Evolutionary conservation across 2,113 vertebrate genomes (phyloP).

Genomic region (Hirundichthys speculiger): DNA sequence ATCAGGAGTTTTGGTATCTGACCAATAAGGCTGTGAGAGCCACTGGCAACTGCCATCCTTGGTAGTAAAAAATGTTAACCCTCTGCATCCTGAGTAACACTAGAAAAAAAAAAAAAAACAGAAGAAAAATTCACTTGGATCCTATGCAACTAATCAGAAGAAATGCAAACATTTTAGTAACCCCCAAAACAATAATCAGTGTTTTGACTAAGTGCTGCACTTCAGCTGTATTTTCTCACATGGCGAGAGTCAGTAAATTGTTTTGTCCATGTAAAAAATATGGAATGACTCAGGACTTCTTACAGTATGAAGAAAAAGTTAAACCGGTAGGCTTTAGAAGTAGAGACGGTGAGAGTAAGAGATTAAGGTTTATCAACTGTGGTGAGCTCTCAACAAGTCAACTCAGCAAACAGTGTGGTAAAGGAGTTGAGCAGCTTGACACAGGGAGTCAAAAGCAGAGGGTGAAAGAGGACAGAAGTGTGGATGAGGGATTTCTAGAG

Average conservation of each 20-base stretch:
- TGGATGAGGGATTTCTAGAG: slow-evolving; percentile 45
- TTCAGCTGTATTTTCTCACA: neutral
- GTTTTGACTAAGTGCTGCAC: neutral
- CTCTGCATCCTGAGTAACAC: slow-evolving; percentile 17
- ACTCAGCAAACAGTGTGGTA: slow-evolving; percentile 34
- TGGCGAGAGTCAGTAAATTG: neutral
- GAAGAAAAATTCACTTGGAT: neutral
- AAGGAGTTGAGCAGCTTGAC: slow-evolving; percentile 30
- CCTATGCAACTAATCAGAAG: neutral
- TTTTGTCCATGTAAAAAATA: slow-evolving; percentile 6
- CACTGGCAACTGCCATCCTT: slow-evolving; percentile 40
- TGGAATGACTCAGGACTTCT: slow-evolving; percentile 1
- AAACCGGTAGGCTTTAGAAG: slow-evolving; percentile 27
- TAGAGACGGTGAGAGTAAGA: slow-evolving; percentile 25
- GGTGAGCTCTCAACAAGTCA: slow-evolving; percentile 46
- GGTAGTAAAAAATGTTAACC: slow-evolving; percentile 74
- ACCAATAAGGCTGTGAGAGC: slow-evolving; percentile 63
- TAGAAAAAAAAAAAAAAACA: neutral
- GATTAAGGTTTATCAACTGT: slow-evolving; percentile 50
- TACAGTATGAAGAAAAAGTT: slow-evolving; percentile 2
- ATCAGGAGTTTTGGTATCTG: slow-evolving; percentile 39
- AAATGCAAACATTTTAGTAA: neutral
- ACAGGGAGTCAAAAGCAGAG: slow-evolving; percentile 42
- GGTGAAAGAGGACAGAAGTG: slow-evolving; percentile 35
- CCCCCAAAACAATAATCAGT: neutral